Evolutionary conservation across 2,113 vertebrate species (phyloP).

Genomic region (Gobius niger): DNA sequence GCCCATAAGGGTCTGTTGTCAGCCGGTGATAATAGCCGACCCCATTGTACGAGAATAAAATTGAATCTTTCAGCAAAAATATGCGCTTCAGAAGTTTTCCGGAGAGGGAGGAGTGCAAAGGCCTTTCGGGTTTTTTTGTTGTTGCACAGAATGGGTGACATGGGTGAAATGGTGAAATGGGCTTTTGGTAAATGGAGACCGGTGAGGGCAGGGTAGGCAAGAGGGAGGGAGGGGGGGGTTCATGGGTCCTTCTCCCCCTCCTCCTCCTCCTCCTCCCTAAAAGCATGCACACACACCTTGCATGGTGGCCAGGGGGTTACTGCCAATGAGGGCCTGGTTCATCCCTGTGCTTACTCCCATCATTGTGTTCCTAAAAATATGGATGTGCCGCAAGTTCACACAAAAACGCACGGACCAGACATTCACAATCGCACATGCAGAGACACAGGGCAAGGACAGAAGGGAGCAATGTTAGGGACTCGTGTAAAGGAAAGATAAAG

Average conservation of each 20-base stretch:
- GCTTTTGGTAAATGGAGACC: slow-evolving; percentile 53
- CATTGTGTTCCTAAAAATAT: slow-evolving; percentile 85
- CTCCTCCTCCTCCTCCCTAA: neutral
- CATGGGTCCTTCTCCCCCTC: slow-evolving; percentile 18
- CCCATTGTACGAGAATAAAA: slow-evolving; percentile 63
- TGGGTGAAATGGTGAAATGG: slow-evolving; percentile 31
- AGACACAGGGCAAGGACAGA: slow-evolving; percentile 38
- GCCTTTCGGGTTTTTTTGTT: slow-evolving; percentile 41
- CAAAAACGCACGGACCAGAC: slow-evolving; percentile 2
- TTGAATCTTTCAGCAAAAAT: slow-evolving; percentile 63
- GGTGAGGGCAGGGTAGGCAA: slow-evolving; percentile 16
- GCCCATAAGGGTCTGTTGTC: slow-evolving; percentile 61
- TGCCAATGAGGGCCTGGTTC: slow-evolving; percentile 86
- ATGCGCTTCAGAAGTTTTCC: slow-evolving; percentile 54
- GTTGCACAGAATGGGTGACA: slow-evolving; percentile 55
- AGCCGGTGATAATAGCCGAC: slow-evolving; percentile 48
- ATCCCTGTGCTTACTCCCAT: slow-evolving; percentile 89
- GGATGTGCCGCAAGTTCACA: slow-evolving; percentile 33
- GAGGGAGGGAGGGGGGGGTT: slow-evolving; percentile 21
- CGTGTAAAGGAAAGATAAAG: neutral
- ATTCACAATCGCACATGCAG: slow-evolving; percentile 17
- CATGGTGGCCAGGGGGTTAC: slow-evolving; percentile 89
- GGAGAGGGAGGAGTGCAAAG: slow-evolving; percentile 35
- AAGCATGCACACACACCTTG: slow-evolving; percentile 83
- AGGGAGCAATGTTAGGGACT: slow-evolving; percentile 11